Evolutionary conservation across 2,888 invertebrate species (phyloP).

Genomic region (Phengaris arion): DNA sequence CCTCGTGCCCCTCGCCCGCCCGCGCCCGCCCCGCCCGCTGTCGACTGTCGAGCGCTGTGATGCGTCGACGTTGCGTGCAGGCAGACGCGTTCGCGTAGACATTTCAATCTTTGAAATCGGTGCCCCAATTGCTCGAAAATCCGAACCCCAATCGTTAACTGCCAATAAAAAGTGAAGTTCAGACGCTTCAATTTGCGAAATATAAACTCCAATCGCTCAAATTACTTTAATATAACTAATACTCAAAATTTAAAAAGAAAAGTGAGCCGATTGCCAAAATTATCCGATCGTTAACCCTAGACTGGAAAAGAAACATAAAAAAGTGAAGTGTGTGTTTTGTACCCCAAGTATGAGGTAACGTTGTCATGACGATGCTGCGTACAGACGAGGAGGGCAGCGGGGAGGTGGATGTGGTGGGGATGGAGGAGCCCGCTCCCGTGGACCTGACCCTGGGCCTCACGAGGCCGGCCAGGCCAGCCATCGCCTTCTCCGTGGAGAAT

Average conservation of each 20-base stretch:
- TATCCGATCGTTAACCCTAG: background rate
- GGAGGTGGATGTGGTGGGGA: slow-evolving; percentile 73
- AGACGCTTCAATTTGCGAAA: slow-evolving; percentile 7
- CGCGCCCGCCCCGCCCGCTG: slow-evolving; percentile 57
- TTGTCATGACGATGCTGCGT: slow-evolving; percentile 77
- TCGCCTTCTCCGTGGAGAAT: slow-evolving; percentile 94
- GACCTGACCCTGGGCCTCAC: slow-evolving; percentile 78
- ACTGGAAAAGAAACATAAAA: background rate
- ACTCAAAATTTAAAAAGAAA: background rate
- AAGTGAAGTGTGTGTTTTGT: slow-evolving; percentile 12
- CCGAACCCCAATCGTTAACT: background rate
- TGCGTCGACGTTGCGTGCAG: slow-evolving; percentile 53
- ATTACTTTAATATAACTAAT: background rate
- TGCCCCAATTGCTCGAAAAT: background rate
- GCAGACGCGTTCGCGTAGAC: slow-evolving; percentile 44
- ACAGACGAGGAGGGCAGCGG: slow-evolving; percentile 59
- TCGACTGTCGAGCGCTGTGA: slow-evolving; percentile 53
- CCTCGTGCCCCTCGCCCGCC: slow-evolving; percentile 43
- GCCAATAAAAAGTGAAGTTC: background rate
- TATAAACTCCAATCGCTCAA: background rate
- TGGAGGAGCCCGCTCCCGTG: slow-evolving; percentile 72
- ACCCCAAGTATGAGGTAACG: slow-evolving; percentile 37
- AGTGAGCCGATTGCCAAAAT: background rate
- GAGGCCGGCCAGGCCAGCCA: slow-evolving; percentile 69
- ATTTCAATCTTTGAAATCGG: slow-evolving; percentile 29